A percentile compares a stretch with the other conserved stretches of the same genome.
Evolutionary conservation across 2,888 invertebrate genomes (phyloP).

Genomic region (Bombylius discolor): DNA sequence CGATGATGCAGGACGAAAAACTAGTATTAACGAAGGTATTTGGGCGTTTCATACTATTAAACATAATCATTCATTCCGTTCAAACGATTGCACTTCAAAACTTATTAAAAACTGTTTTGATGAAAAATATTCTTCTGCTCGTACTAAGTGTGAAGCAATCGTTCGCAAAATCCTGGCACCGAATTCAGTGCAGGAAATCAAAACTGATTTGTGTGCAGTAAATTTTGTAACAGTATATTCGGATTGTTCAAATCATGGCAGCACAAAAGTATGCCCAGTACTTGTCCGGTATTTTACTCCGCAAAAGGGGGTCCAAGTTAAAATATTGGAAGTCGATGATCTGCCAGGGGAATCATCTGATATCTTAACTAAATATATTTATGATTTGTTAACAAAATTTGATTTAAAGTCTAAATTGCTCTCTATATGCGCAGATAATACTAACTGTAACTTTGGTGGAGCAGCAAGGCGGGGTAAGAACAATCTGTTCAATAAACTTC

Average conservation of each 20-base stretch:
- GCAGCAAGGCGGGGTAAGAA: no score
- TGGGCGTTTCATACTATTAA: not conserved
- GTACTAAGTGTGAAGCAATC: slow-evolving; percentile 8
- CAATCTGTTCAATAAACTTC: no score
- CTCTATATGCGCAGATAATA: no score
- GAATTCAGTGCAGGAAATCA: no score
- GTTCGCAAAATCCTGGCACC: not conserved
- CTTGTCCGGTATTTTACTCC: slow-evolving; percentile 11
- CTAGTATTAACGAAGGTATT: not conserved
- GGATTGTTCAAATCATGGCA: slow-evolving; percentile 11
- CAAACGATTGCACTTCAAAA: not conserved
- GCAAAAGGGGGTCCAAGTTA: no score
- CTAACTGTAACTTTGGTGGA: no score
- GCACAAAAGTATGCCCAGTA: slow-evolving; percentile 11
- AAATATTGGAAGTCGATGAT: no score
- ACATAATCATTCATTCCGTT: not conserved
- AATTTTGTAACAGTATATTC: slow-evolving; percentile 6
- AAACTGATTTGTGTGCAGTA: not conserved
- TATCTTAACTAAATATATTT: no score
- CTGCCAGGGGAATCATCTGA: no score
- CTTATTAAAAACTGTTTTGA: not conserved
- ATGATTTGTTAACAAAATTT: no score
- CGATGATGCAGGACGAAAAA: not conserved
- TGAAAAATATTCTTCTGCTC: slow-evolving; percentile 6
- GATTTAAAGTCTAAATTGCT: no score